A percentile compares a stretch with the other conserved stretches of the same genome.
These are phyloP conservation scores for Brachynemurus nebulosus DNA, from an alignment of 2,888 invertebrate species.

Conservation along the genomic window DNA sequence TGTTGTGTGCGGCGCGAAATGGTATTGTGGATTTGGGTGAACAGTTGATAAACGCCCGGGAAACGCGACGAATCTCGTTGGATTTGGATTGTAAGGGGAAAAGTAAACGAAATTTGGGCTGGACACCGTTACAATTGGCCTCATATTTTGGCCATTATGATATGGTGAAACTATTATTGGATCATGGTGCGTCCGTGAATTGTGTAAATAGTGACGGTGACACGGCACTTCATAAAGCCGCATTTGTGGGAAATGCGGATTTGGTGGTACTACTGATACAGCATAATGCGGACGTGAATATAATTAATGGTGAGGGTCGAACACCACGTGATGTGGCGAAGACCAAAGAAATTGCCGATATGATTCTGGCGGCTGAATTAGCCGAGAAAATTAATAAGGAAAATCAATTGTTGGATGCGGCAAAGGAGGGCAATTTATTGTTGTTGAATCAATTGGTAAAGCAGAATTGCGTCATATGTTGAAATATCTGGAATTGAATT, in stretches of 20 bases:
- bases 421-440: conserved; percentile 43
- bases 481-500: background rate
- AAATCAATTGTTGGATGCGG: conserved; percentile 41
- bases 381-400: conserved; percentile 41
- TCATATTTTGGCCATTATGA: conserved; percentile 51
- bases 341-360: conserved; percentile 35
- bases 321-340: conserved; percentile 43
- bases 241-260: conserved; percentile 54
- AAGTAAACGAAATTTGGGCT: conserved; percentile 48
- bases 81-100: conserved; percentile 55
- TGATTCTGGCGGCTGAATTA: conserved; percentile 44
- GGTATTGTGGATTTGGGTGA: conserved; percentile 42
- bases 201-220: conserved; percentile 49
- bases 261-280: conserved; percentile 44
- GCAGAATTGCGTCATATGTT: background rate
- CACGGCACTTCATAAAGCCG: conserved; percentile 51
- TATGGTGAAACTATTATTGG: conserved; percentile 41
- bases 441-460: conserved; percentile 41
- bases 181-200: conserved; percentile 43
- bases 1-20: conserved; percentile 46
- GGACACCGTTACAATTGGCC: conserved; percentile 53
- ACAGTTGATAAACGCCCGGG: conserved; percentile 36
- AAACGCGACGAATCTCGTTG: conserved; percentile 37
- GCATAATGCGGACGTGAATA: conserved; percentile 45
- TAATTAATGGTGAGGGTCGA: conserved; percentile 50